Conservation (phyloP, 2,797 vertebrate genomes). For the Florisuga fusca region DNA sequence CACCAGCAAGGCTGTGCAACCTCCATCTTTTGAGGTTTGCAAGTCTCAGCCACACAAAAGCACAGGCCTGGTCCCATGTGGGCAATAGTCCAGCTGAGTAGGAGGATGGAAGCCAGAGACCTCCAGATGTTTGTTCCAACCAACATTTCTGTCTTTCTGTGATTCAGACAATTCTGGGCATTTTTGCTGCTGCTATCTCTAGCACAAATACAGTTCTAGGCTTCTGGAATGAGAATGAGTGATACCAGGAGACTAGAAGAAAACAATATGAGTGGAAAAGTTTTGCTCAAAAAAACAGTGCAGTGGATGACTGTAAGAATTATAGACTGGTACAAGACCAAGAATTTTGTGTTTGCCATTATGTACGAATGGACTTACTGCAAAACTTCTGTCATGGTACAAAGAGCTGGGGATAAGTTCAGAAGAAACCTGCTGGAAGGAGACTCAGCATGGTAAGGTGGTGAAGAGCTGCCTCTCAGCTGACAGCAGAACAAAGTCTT, state of each 20-base stretch:
- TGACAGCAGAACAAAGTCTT: constrained; percentile 10
- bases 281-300: not conserved
- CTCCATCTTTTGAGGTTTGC: not conserved
- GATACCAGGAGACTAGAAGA: not conserved
- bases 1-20: not conserved
- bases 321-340: not conserved
- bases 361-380: not conserved
- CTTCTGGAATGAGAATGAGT: not conserved
- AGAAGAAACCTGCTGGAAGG: constrained; percentile 17
- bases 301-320: not conserved
- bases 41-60: not conserved
- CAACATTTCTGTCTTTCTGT: not conserved
- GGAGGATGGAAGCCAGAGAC: not conserved
- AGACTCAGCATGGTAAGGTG: not conserved
- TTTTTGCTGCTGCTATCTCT: not conserved
- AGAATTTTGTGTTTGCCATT: not conserved
- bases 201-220: not conserved
- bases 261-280: not conserved
- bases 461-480: not conserved
- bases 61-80: not conserved
- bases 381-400: not conserved
- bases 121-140: not conserved
- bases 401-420: not conserved
- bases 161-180: not conserved
- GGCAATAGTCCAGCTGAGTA: not conserved